Evolutionary conservation across 2,113 vertebrate species (phyloP).

Genomic region (Albula glossodonta): DNA sequence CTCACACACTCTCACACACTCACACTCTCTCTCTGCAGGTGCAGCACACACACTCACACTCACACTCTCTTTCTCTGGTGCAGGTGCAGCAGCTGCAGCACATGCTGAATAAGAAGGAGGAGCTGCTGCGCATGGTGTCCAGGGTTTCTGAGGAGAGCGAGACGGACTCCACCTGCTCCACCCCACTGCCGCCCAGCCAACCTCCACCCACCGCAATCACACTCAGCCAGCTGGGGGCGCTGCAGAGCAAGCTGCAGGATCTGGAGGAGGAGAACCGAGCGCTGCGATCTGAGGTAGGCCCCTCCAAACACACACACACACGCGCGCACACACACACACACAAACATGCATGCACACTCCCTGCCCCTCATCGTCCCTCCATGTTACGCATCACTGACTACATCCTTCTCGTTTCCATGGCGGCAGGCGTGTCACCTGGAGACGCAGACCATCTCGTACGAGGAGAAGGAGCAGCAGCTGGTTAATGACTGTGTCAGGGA

Average conservation of each 20-base stretch:
- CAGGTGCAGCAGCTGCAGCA: constrained; percentile 96
- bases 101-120: constrained; percentile 91
- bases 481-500: constrained; percentile 95
- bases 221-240: constrained; percentile 82
- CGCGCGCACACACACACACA: background rate
- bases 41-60: background rate
- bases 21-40: background rate
- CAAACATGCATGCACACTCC: background rate
- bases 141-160: constrained; percentile 93
- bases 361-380: background rate
- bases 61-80: background rate
- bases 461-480: constrained; percentile 94
- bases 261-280: constrained; percentile 91
- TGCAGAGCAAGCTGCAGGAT: constrained; percentile 89
- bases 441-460: constrained; percentile 89
- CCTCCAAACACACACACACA: background rate
- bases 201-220: constrained; percentile 66
- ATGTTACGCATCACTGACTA: background rate
- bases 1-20: background rate
- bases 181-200: constrained; percentile 74
- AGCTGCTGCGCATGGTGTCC: constrained; percentile 88
- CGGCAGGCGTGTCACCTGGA: constrained; percentile 90
- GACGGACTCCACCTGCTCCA: constrained; percentile 86
- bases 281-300: constrained; percentile 83
- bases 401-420: background rate